phyloP scores from a whole-genome alignment of 2,113 vertebrate genomes.

The Urocolius indicus region DNA sequence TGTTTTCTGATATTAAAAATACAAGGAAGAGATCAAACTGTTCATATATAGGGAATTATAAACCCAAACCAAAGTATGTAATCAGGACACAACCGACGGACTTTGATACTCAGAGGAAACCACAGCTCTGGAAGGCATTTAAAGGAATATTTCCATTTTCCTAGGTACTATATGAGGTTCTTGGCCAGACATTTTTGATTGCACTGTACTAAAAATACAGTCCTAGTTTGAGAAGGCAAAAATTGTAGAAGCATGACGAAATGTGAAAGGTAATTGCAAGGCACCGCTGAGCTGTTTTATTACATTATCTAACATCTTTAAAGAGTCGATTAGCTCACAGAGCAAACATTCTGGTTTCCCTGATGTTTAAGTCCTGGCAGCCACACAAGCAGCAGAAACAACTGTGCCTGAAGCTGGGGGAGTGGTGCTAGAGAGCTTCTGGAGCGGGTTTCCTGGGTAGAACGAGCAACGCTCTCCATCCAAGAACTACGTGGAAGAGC shows the following conservation, averaged over 20 bases:
- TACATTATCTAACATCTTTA: conserved; percentile 57
- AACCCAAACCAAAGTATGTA: conserved; percentile 57
- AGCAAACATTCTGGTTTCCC: conserved; percentile 68
- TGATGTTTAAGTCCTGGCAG: conserved; percentile 45
- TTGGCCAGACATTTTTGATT: conserved; percentile 69
- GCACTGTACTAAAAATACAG: conserved; percentile 61
- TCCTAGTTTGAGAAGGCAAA: conserved; percentile 42
- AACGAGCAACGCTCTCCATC: background rate
- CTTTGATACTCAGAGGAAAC: conserved; percentile 54
- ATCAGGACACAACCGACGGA: conserved; percentile 49
- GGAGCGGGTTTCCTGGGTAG: background rate
- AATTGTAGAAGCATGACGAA: conserved; percentile 64
- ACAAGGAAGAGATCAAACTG: conserved; percentile 19
- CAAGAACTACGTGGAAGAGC: background rate
- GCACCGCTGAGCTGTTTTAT: conserved; percentile 38
- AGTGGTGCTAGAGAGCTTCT: conserved; percentile 6
- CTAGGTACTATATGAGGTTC: conserved; percentile 60
- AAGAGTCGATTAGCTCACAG: conserved; percentile 66
- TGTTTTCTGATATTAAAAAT: conserved; percentile 35
- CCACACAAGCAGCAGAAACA: background rate
- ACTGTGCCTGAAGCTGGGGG: background rate
- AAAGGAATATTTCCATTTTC: conserved; percentile 70
- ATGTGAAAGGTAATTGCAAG: conserved; percentile 59
- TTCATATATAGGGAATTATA: conserved; percentile 9
- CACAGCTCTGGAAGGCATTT: conserved; percentile 62